Conservation (phyloP, 2,888 invertebrate genomes). For the Drosophila koepferae region DNA sequence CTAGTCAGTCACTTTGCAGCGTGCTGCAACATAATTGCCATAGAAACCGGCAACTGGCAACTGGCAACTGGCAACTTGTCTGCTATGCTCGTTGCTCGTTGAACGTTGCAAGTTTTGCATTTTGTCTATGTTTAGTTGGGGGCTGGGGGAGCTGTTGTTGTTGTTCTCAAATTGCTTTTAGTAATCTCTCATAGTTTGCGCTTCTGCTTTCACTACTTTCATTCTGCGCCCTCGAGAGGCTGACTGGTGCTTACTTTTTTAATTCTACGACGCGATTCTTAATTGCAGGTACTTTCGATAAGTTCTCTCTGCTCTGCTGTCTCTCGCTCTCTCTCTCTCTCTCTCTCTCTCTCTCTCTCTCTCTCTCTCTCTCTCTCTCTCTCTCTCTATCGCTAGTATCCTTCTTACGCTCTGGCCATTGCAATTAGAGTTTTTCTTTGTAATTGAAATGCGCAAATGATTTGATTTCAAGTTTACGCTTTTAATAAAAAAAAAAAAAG, state of each 20-base stretch:
- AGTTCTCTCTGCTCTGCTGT: conserved; percentile 3
- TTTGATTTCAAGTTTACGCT: conserved; percentile 54
- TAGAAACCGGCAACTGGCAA: conserved; percentile 46
- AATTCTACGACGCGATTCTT: conserved; percentile 32
- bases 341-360: not conserved
- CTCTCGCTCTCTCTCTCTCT: not conserved
- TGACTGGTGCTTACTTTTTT: conserved; percentile 12
- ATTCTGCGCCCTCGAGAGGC: not conserved
- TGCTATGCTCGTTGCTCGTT: conserved; percentile 3
- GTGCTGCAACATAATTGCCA: conserved; percentile 64
- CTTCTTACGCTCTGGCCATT: not conserved
- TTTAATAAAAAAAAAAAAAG: conserved; percentile 14
- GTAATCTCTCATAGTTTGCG: conserved; percentile 55
- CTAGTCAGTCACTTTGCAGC: conserved; percentile 56
- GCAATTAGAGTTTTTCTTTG: conserved; percentile 57
- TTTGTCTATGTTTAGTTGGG: conserved; percentile 44
- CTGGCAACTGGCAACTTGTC: conserved; percentile 9
- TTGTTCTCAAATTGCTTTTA: conserved; percentile 76
- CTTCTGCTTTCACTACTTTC: conserved; percentile 1
- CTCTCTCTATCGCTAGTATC: not conserved
- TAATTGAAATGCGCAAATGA: conserved; percentile 56
- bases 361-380: not conserved
- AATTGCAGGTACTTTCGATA: conserved; percentile 48
- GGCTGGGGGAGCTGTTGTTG: conserved; percentile 42
- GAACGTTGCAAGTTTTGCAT: conserved; percentile 44